Percentiles rank a stretch among this genome's conserved stretches.
phyloP scores from a whole-genome alignment of 1,140 invertebrate genomes.

The Brachionus paranguensis region DNA sequence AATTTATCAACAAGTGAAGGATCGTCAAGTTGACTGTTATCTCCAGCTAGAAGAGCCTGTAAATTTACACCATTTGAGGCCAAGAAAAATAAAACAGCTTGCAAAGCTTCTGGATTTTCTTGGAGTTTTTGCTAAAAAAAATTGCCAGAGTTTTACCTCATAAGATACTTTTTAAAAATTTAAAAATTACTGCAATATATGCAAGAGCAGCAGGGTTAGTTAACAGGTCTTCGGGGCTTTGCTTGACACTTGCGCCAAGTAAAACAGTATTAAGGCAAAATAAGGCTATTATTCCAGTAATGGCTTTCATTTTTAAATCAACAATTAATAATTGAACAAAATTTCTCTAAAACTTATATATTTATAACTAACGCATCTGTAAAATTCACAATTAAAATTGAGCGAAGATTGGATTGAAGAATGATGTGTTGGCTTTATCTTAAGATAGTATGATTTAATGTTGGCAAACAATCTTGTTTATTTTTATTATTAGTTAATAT shows the following conservation, averaged over 20 bases:
- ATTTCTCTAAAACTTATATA: neutral
- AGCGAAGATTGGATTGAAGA: neutral
- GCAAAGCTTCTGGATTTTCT: slow-evolving; percentile 7
- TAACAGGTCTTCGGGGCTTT: neutral
- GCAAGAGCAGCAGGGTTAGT: neutral
- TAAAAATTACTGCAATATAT: neutral
- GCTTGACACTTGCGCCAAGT: neutral
- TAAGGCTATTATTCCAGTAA: neutral
- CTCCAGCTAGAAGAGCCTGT: neutral
- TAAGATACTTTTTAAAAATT: neutral
- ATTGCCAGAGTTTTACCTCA: neutral
- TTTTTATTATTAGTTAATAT: too few species aligned
- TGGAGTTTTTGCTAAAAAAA: slow-evolving; percentile 6
- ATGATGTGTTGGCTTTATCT: neutral
- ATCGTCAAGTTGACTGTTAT: neutral
- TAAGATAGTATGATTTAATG: neutral
- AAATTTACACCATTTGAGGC: neutral
- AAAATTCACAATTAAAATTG: neutral
- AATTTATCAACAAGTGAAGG: neutral
- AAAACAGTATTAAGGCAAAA: neutral
- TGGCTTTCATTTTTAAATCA: neutral
- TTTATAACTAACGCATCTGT: neutral
- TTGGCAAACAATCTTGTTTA: too few species aligned
- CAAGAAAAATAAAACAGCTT: neutral
- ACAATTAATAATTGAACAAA: neutral